Percentiles rank a stretch among this genome's conserved stretches.
Conservation (phyloP, 2,113 vertebrate genomes). For the Steatornis caripensis region DNA sequence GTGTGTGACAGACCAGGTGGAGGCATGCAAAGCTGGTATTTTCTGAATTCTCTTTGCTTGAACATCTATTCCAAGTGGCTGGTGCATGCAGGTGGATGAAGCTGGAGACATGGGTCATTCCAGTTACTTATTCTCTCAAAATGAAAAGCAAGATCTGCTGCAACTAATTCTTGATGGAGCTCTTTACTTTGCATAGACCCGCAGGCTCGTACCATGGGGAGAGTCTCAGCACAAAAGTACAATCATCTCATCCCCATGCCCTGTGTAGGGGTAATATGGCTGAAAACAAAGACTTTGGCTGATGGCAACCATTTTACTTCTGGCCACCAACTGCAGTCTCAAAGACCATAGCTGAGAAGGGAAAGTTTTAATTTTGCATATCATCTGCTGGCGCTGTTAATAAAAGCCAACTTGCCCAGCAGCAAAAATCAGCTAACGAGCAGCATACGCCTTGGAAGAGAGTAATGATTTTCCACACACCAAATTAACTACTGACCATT, state of each 20-base stretch:
- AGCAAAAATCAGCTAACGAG: neutral
- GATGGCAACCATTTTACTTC: neutral
- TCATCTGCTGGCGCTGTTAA: neutral
- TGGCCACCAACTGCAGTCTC: neutral
- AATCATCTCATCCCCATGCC: rapidly evolving
- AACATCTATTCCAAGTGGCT: neutral
- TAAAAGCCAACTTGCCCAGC: neutral
- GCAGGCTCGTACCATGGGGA: neutral
- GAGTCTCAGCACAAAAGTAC: neutral
- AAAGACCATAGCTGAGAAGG: neutral
- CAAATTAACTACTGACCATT: neutral
- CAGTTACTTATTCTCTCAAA: neutral
- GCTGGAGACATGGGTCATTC: neutral
- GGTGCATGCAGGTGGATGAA: neutral
- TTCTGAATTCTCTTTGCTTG: neutral
- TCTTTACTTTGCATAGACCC: neutral
- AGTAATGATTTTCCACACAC: neutral
- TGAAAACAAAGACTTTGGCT: neutral
- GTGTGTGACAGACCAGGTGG: rapidly evolving
- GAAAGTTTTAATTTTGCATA: neutral
- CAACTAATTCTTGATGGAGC: neutral
- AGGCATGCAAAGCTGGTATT: neutral
- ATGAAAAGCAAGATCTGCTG: neutral
- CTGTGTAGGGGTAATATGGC: rapidly evolving
- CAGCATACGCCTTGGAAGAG: neutral